phyloP scores from a whole-genome alignment of 2,797 vertebrate genomes.

The Aulostomus chinensis region DNA sequence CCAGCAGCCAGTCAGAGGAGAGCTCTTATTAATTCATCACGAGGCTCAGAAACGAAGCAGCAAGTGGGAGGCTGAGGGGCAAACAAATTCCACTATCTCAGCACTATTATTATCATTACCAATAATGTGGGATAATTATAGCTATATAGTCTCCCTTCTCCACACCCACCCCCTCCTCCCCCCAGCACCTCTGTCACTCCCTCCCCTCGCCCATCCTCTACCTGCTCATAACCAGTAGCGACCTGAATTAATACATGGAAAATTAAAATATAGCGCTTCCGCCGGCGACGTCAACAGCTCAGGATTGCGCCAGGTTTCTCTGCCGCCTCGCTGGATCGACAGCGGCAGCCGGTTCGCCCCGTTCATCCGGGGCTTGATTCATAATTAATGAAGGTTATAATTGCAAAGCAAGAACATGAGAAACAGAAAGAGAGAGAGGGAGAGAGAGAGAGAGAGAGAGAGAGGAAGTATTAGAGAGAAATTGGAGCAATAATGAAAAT shows the following conservation, averaged over 20 bases:
- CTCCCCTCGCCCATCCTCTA: conserved; percentile 2
- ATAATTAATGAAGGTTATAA: conserved; percentile 81
- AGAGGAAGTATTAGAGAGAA: conserved; percentile 11
- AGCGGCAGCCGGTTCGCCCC: conserved; percentile 41
- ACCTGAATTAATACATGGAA: conserved; percentile 68
- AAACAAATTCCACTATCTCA: conserved; percentile 63
- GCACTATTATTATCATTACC: conserved; percentile 67
- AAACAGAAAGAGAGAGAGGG: conserved; percentile 35
- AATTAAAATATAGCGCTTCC: conserved; percentile 62
- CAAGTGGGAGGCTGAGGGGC: conserved; percentile 44
- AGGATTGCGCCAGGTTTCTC: conserved; percentile 46
- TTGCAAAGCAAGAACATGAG: conserved; percentile 61
- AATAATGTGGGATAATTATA: conserved; percentile 71
- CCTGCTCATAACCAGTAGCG: conserved; percentile 27
- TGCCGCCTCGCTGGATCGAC: conserved; percentile 37
- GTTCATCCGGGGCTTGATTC: conserved; percentile 71
- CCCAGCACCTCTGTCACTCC: conserved; percentile 18
- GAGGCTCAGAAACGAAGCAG: conserved; percentile 29
- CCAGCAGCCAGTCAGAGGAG: conserved; percentile 27
- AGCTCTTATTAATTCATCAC: conserved; percentile 58
- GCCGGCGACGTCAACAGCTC: conserved; percentile 45
- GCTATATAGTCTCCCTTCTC: too few species aligned
- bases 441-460: neutral
- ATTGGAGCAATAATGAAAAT: conserved; percentile 55
- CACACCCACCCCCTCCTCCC: neutral